Base-by-base conservation (phyloP, 2,113 vertebrate genomes). In the Neodontobutis hainanensis region DNA sequence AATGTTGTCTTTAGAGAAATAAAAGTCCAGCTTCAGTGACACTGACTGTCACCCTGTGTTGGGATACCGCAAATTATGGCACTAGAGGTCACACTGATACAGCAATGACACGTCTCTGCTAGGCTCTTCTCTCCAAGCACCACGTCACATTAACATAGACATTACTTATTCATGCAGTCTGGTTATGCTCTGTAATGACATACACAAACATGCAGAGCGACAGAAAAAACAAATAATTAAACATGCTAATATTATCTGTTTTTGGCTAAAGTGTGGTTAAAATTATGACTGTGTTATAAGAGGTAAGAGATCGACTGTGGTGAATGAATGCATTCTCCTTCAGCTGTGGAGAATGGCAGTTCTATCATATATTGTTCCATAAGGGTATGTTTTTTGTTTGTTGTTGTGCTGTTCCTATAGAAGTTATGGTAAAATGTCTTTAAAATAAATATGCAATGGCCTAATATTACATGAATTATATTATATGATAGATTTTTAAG, bases 91-190 rank as follows among this genome's bases (percentile, higher is more conserved):
- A 27, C 11, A 35, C 34, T 57, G 36, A 81, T 73, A 66, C 68
- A 78, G 85, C 75, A 78, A 35, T 80, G 80, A 83, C 55, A 16
- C 65, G 53, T 63, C 61, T 50, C 71, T 68, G 61, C 53, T 51
- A 59, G 61, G 57, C 49, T 51, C 9, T 16, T 36, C 67, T 64
- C 64, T 78, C 62, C 35, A 65, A 63, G 61, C 73, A 77, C 59
- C 40, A 56, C 70, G 75, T 71, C 53, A 61, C 65, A 87, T 86
- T 84, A 81, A 52, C 78, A 81, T 78, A 67, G 36, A 10, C 59
- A 84, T 87, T 70, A 87, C 78, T 87, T 85, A 90, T 88, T 89
- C 74, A 88, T 84, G 65, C 73, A 55, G 63, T 78, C 76, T 81
- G 82, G 88, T 85, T 75, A 65, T 73, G 36, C 38, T 16, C n/a